phyloP scores from a whole-genome alignment of 2,888 invertebrate genomes.

The Brachypalpus laphriformis region DNA sequence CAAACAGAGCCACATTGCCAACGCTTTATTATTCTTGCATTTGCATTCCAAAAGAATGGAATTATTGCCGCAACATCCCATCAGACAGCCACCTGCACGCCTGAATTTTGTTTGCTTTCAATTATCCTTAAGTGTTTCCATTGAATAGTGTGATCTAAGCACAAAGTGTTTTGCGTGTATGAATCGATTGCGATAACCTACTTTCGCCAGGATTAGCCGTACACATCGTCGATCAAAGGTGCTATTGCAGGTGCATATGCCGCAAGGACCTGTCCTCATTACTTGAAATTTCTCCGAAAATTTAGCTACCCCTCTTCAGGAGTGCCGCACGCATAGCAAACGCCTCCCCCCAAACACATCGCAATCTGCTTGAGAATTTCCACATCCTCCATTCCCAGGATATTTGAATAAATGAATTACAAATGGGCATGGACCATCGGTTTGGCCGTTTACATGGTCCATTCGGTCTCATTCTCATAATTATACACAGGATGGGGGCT shows the following conservation, averaged over 20 bases:
- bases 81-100: background rate
- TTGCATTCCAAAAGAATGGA: constrained; percentile 58
- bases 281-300: background rate
- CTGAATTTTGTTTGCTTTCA: constrained; percentile 64
- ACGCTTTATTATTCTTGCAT: constrained; percentile 40
- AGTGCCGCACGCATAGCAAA: background rate
- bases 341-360: too few relatives aligned
- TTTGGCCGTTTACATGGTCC: background rate
- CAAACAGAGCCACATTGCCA: background rate
- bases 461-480: constrained; percentile 34
- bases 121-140: constrained; percentile 59
- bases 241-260: background rate
- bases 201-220: constrained; percentile 14
- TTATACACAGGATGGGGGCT: background rate
- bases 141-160: constrained; percentile 22
- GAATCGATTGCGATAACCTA: constrained; percentile 34
- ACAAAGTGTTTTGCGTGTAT: constrained; percentile 24
- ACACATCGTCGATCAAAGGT: background rate
- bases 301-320: too few relatives aligned
- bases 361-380: background rate
- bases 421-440: constrained; percentile 9
- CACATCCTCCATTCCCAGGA: background rate
- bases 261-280: constrained; percentile 1
- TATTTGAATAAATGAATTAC: constrained; percentile 47
- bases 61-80: background rate